These are phyloP conservation scores for Exephanes ischioxanthus DNA, from an alignment of 2,888 invertebrate species.

Conservation along the genomic window DNA sequence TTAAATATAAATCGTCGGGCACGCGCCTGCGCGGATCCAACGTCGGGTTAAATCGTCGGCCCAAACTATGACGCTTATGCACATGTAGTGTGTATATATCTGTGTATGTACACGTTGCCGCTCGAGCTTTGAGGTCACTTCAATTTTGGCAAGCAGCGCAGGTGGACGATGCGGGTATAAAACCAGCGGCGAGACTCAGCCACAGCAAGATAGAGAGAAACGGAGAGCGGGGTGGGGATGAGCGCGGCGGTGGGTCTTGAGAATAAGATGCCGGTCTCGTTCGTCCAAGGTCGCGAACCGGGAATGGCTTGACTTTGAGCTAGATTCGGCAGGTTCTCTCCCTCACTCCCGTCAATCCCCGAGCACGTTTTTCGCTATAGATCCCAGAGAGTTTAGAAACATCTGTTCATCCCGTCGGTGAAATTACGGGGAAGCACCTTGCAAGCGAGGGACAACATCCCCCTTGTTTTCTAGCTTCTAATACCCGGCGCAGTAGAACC, in stretches of 20 bases:
- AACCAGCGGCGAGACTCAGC: constrained; percentile 19
- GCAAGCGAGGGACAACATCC: constrained; percentile 55
- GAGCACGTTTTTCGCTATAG: background rate
- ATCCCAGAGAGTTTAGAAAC: constrained; percentile 30
- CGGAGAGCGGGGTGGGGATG: background rate
- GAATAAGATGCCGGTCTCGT: constrained; percentile 60
- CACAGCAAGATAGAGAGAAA: background rate
- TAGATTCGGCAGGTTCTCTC: constrained; percentile 63
- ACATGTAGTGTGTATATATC: background rate
- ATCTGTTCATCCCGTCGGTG: constrained; percentile 60
- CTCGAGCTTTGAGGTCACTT: constrained; percentile 47
- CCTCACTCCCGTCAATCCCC: constrained; percentile 44
- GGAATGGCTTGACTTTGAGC: constrained; percentile 60
- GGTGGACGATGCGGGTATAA: constrained; percentile 44
- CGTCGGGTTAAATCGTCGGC: background rate
- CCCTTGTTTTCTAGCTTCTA: constrained; percentile 33
- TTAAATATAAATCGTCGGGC: constrained; percentile 37
- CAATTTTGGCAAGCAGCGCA: constrained; percentile 55
- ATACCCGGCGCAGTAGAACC: constrained; percentile 41
- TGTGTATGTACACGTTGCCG: constrained; percentile 10
- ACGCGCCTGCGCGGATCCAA: background rate
- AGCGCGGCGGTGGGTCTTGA: constrained; percentile 42
- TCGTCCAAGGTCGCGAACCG: constrained; percentile 54
- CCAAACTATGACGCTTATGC: background rate
- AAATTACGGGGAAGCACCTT: constrained; percentile 64